Evolutionary conservation across 1,140 invertebrate species (phyloP).

Genomic region (Leptinotarsa lineolata): DNA sequence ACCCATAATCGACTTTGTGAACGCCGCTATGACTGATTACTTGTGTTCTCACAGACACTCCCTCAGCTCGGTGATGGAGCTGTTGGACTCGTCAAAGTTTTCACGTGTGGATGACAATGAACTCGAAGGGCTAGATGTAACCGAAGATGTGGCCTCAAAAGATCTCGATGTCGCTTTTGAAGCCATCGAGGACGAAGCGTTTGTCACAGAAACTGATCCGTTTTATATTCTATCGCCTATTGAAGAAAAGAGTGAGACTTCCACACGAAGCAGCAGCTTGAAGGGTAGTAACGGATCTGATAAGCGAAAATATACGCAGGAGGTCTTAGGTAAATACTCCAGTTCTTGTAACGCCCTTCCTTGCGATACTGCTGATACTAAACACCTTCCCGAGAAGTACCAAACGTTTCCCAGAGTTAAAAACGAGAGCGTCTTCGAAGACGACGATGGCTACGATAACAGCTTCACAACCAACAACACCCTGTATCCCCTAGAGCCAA

Average conservation of each 20-base stretch:
- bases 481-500: slow-evolving; percentile 63
- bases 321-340: slow-evolving; percentile 41
- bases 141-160: not conserved
- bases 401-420: slow-evolving; percentile 62
- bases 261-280: slow-evolving; percentile 58
- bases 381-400: slow-evolving; percentile 54
- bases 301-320: slow-evolving; percentile 29
- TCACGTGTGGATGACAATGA: not conserved
- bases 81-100: slow-evolving; percentile 40
- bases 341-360: slow-evolving; percentile 51
- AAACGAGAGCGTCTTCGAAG: slow-evolving; percentile 33
- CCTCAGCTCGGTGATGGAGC: slow-evolving; percentile 54
- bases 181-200: not conserved
- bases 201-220: slow-evolving; percentile 26
- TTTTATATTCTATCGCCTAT: slow-evolving; percentile 61
- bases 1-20: slow-evolving; percentile 46
- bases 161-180: not conserved
- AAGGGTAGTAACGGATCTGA: slow-evolving; percentile 48
- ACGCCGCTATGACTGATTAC: slow-evolving; percentile 52
- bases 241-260: slow-evolving; percentile 64
- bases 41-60: slow-evolving; percentile 55
- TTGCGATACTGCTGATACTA: slow-evolving; percentile 37
- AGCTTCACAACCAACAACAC: slow-evolving; percentile 52
- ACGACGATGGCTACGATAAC: slow-evolving; percentile 30
- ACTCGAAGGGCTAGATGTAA: not conserved